Percentiles rank a stretch among this genome's conserved stretches.
Conservation (phyloP, 2,888 invertebrate species). For the Graphium colonna region DNA sequence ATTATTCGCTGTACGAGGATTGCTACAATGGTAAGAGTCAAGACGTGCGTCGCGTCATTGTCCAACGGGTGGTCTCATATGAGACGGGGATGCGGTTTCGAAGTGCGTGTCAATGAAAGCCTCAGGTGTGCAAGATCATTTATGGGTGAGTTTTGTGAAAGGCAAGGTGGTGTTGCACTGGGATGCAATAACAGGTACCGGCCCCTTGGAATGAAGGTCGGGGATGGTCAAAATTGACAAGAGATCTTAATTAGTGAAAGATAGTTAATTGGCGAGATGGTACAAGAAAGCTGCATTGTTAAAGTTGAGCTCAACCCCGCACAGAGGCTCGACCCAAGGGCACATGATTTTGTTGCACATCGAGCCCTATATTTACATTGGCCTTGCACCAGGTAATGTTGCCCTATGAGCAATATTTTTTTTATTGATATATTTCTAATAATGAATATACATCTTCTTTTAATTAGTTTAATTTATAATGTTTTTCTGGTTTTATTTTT, state of each 20-base stretch:
- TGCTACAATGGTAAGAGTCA: conserved; percentile 51
- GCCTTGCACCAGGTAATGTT: conserved; percentile 65
- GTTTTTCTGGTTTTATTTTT: too few species aligned
- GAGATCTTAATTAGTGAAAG: conserved; percentile 56
- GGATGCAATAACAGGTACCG: conserved; percentile 69
- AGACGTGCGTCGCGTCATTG: conserved; percentile 58
- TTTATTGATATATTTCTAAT: too few species aligned
- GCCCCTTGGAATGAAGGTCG: conserved; percentile 56
- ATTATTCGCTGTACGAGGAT: conserved; percentile 48
- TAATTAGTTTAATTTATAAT: too few species aligned
- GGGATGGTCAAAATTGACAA: conserved; percentile 61
- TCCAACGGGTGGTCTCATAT: conserved; percentile 65
- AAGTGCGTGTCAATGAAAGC: conserved; percentile 62
- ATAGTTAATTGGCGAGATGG: conserved; percentile 62
- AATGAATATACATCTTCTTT: too few species aligned
- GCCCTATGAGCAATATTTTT: conserved; percentile 54
- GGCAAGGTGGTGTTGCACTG: conserved; percentile 59
- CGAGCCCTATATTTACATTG: too few species aligned
- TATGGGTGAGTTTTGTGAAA: too few species aligned
- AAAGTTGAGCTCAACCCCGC: conserved; percentile 52
- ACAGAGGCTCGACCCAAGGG: conserved; percentile 58
- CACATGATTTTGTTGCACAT: conserved; percentile 68
- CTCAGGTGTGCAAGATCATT: conserved; percentile 63
- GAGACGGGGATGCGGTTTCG: conserved; percentile 55
- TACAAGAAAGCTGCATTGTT: conserved; percentile 69